Evolutionary conservation across 2,888 invertebrate species (phyloP).

Genomic region (Neuroscelio doddi): DNA sequence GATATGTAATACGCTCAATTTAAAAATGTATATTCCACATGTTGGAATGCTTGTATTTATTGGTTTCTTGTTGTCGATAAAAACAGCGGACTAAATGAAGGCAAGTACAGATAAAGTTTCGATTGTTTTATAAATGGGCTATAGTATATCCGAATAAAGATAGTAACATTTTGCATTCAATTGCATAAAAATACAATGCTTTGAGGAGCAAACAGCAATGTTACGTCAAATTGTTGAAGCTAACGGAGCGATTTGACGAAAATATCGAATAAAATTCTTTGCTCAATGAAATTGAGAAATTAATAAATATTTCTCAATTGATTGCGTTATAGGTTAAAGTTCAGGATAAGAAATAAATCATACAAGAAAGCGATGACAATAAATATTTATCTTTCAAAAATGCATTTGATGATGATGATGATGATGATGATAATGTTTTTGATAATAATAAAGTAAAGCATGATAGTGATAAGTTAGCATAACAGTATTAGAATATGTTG

Average conservation of each 20-base stretch:
- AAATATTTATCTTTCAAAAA: too few species aligned
- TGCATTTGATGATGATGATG: too few species aligned
- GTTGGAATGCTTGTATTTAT: conserved; percentile 57
- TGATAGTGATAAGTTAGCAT: too few species aligned
- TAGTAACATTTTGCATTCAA: not conserved
- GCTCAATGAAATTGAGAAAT: conserved; percentile 25
- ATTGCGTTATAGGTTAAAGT: not conserved
- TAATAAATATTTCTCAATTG: not conserved
- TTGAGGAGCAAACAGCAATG: conserved; percentile 16
- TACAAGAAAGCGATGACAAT: too few species aligned
- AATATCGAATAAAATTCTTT: conserved; percentile 29
- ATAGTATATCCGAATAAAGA: too few species aligned
- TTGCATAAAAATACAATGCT: conserved; percentile 18
- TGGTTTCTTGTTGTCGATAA: conserved; percentile 58
- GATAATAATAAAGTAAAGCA: too few species aligned
- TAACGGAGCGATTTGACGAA: conserved; percentile 30
- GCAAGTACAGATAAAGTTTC: conserved; percentile 59
- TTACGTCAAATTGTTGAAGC: conserved; percentile 31
- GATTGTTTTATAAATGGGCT: conserved; percentile 46
- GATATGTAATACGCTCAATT: conserved; percentile 50
- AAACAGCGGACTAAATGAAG: conserved; percentile 52
- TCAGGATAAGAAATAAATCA: too few species aligned
- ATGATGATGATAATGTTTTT: too few species aligned
- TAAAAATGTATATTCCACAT: conserved; percentile 54
- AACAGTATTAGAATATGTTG: too few species aligned